phyloP scores from a whole-genome alignment of 2,113 vertebrate species.

The Rattus rattus region DNA sequence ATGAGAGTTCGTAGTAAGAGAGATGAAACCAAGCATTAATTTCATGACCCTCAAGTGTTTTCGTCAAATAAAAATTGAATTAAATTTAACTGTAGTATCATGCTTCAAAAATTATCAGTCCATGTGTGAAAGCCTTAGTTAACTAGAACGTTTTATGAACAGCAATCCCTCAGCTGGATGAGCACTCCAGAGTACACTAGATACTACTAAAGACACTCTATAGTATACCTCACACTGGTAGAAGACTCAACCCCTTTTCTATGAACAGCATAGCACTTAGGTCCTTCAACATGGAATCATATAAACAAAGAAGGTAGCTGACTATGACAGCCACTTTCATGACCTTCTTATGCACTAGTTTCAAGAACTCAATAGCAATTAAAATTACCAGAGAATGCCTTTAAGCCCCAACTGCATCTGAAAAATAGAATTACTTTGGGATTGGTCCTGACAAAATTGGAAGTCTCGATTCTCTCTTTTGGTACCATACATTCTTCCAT shows the following conservation, averaged over 20 bases:
- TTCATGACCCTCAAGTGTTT: conserved; percentile 53
- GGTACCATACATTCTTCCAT: neutral
- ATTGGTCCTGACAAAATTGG: neutral
- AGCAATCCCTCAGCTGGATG: neutral
- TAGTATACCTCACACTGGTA: neutral
- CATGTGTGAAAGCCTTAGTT: neutral
- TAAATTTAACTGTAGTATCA: conserved; percentile 32
- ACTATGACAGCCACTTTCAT: neutral
- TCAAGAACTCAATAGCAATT: neutral
- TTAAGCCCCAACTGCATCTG: neutral
- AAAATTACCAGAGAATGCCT: neutral
- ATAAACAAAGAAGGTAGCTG: neutral
- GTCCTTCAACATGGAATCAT: neutral
- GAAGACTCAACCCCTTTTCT: neutral
- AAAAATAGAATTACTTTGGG: neutral
- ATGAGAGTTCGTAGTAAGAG: conserved; percentile 43
- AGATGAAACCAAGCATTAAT: conserved; percentile 38
- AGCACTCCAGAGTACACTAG: neutral
- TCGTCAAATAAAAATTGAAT: conserved; percentile 64
- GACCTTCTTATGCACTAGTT: neutral
- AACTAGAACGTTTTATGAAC: neutral
- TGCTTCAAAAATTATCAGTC: conserved; percentile 40
- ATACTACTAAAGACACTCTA: neutral
- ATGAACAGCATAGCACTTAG: neutral
- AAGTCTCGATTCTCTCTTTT: neutral